Conservation (phyloP, 1,140 invertebrate species). For the Nasonia longicornis region DNA sequence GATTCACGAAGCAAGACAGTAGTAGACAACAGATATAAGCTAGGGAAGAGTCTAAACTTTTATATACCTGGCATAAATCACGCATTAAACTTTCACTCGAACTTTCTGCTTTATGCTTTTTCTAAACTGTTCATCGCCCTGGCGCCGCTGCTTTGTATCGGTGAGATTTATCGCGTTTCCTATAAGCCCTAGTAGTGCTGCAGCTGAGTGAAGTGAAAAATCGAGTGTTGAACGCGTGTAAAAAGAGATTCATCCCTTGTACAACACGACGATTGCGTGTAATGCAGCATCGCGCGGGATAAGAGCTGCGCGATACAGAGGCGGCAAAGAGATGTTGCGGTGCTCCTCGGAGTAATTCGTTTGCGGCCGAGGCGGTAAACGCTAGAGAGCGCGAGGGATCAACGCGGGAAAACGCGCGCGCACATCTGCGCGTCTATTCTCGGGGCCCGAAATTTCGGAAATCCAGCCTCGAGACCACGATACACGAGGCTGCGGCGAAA, state of each 20-base stretch:
- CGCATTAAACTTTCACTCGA: slow-evolving; percentile 39
- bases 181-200: not conserved
- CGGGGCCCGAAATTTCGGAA: slow-evolving; percentile 23
- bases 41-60: slow-evolving; percentile 17
- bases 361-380: slow-evolving; percentile 38
- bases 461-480: slow-evolving; percentile 25
- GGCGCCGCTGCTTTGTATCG: not conserved
- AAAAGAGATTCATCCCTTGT: not conserved
- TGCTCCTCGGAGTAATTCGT: slow-evolving; percentile 42
- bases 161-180: slow-evolving; percentile 25
- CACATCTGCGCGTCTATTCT: not conserved
- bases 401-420: slow-evolving; percentile 18
- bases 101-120: slow-evolving; percentile 36
- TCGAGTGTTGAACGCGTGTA: not conserved
- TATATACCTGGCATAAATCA: slow-evolving; percentile 41
- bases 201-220: not conserved
- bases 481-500: slow-evolving; percentile 20
- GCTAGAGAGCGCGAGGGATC: slow-evolving; percentile 12
- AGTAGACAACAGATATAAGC: not conserved
- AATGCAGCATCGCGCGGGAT: not conserved
- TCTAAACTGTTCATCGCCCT: slow-evolving; percentile 37
- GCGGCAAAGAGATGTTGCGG: slow-evolving; percentile 2
- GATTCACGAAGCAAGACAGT: slow-evolving; percentile 17
- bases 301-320: not conserved
- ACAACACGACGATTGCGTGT: not conserved